Evolutionary conservation across 2,113 vertebrate genomes (phyloP).

Genomic region (Alaudala cheleensis): DNA sequence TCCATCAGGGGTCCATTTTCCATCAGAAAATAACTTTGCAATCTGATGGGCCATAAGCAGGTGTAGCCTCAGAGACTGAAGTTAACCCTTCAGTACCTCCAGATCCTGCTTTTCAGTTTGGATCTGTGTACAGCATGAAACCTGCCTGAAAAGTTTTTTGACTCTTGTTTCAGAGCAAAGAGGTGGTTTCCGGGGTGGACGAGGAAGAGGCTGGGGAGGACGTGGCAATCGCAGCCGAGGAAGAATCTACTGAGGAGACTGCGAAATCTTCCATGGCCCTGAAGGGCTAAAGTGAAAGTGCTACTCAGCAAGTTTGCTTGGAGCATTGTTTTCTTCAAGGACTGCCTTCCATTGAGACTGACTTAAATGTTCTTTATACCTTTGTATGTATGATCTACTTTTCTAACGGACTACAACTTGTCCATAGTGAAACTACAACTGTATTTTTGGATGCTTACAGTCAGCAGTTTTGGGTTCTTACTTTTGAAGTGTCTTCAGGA

Average conservation of each 20-base stretch:
- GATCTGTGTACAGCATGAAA: background rate
- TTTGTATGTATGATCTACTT: slow-evolving; percentile 87
- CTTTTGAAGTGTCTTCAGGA: slow-evolving; percentile 73
- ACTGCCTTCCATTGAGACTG: slow-evolving; percentile 80
- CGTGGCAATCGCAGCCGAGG: slow-evolving; percentile 93
- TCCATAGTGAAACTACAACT: slow-evolving; percentile 77
- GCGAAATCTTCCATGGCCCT: slow-evolving; percentile 32
- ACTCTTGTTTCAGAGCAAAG: slow-evolving; percentile 86
- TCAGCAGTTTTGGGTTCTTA: slow-evolving; percentile 66
- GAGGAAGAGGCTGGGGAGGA: slow-evolving; percentile 90
- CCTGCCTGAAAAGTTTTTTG: background rate
- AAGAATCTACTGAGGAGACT: slow-evolving; percentile 85
- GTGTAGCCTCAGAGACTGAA: background rate
- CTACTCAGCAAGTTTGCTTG: slow-evolving; percentile 72
- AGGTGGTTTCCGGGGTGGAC: slow-evolving; percentile 91
- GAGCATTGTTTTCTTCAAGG: slow-evolving; percentile 69
- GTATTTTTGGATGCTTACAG: slow-evolving; percentile 82
- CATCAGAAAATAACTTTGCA: background rate
- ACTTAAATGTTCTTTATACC: slow-evolving; percentile 83
- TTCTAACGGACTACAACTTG: slow-evolving; percentile 80
- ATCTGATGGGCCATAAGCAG: background rate
- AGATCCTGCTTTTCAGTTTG: background rate
- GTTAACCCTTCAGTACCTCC: background rate
- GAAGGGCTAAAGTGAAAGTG: slow-evolving; percentile 47
- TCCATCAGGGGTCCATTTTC: no score